Base-by-base conservation (phyloP, 2,888 invertebrate species). In the Andrena fulva region DNA sequence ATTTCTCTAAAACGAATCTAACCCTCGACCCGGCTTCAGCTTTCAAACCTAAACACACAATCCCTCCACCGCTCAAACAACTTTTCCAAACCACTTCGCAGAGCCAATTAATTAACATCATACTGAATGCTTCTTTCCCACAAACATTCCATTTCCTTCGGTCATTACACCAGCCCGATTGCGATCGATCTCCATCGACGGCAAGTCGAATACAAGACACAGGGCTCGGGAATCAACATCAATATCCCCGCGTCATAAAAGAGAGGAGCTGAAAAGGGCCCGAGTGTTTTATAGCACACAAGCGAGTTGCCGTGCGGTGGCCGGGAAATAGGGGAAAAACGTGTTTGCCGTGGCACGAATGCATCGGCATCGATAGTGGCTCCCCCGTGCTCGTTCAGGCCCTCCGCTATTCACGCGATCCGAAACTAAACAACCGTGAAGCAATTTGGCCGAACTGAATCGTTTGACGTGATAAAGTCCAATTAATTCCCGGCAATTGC, bases 401-500 rank as follows among this genome's bases (percentile, higher is more conserved):
- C 59, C 73, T 68, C 60, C 52, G 63, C 70, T 75, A 82, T 89
- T 89, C 89, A 87, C 85, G 83, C 84, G 68, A 82, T 83, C 63
- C 81, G 81, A 84, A 87, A 84, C 86, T 84, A 90, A 85, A 88
- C 88, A 84, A 87, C 84, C 82, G 78, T 82, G 83, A 84, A 87
- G 87, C 88, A 87, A 88, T 89, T 90, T 90, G 77, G 79, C 66
- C 80, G 82, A 82, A 76, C 82, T 84, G 85, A 89, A 89, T 84
- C 85, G 88, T 88, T 89, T 88, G 89, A 88, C 85, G 85, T 86
- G 89, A 89, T 88, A 89, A 88, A 88, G 87, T 88, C 85, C 88
- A 90, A 90, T 90, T 90, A 90, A 86, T 83, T 81, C 80, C 59
- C 60, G 67, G 88, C 84, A 80, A 83, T 87, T 74, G 84, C 81